These are phyloP conservation scores for Gallinago solitaria DNA, from an alignment of 2,797 vertebrate genomes.

Conservation along the genomic window DNA sequence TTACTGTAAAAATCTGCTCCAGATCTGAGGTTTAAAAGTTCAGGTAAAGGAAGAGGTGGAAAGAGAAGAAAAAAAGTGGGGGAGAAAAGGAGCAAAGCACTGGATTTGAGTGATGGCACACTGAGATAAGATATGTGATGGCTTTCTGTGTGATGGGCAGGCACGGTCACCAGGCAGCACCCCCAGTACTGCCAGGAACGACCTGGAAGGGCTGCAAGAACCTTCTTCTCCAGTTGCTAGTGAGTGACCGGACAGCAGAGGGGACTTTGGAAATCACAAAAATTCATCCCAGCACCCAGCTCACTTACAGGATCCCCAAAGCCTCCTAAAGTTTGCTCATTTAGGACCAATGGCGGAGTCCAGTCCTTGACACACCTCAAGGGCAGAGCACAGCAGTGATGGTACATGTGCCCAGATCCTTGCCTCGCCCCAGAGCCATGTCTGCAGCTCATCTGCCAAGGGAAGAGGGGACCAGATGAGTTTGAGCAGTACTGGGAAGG, in stretches of 20 bases:
- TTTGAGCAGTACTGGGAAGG: neutral
- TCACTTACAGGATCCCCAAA: neutral
- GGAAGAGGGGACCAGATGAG: neutral
- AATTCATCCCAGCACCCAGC: neutral
- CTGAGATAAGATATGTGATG: neutral
- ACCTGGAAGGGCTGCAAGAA: neutral
- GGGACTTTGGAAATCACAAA: neutral
- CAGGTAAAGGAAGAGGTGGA: slow-evolving; percentile 26
- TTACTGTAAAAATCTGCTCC: slow-evolving; percentile 62
- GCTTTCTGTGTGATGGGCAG: fast-evolving
- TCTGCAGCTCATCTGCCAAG: neutral
- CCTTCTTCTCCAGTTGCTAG: neutral
- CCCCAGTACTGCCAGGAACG: neutral
- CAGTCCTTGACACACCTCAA: neutral
- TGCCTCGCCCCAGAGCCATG: neutral
- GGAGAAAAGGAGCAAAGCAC: neutral
- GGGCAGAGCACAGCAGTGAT: neutral
- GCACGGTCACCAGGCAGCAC: neutral
- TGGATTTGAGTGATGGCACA: neutral
- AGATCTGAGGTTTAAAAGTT: slow-evolving; percentile 32
- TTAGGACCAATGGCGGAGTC: neutral
- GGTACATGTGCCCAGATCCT: neutral
- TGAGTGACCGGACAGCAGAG: neutral
- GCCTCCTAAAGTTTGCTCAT: neutral
- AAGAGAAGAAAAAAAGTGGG: neutral